Evolutionary conservation across 1,140 invertebrate species (phyloP).

Genomic region (Thaumatotibia leucotreta): DNA sequence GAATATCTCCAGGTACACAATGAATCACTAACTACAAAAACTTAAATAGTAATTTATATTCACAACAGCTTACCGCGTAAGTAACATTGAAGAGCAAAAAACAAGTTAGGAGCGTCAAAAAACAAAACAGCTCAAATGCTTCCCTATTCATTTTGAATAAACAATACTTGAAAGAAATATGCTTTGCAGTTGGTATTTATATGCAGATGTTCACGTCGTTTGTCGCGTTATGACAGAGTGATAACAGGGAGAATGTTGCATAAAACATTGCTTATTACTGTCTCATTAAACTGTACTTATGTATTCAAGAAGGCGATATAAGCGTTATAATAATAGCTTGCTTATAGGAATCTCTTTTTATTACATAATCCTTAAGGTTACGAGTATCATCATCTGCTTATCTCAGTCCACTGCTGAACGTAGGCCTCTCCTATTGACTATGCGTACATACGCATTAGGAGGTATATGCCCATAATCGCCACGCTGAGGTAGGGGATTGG

Average conservation of each 20-base stretch:
- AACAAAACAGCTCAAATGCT: neutral
- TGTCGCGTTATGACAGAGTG: neutral
- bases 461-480: no score
- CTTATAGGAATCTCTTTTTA: neutral
- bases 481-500: no score
- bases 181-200: slow-evolving; percentile 1
- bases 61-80: neutral
- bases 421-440: no score
- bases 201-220: neutral
- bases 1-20: neutral
- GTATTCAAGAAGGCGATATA: neutral
- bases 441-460: no score
- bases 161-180: slow-evolving; percentile 3
- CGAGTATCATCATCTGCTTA: no score
- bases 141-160: neutral
- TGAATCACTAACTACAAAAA: neutral
- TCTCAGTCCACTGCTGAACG: no score
- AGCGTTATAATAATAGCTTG: neutral
- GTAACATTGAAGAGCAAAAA: slow-evolving; percentile 1
- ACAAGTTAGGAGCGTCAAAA: neutral
- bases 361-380: no score
- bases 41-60: slow-evolving; percentile 11
- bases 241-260: slow-evolving; percentile 1
- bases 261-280: neutral
- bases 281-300: neutral